phyloP scores from a whole-genome alignment of 2,888 invertebrate species.

The Ctenicera cuprea region DNA sequence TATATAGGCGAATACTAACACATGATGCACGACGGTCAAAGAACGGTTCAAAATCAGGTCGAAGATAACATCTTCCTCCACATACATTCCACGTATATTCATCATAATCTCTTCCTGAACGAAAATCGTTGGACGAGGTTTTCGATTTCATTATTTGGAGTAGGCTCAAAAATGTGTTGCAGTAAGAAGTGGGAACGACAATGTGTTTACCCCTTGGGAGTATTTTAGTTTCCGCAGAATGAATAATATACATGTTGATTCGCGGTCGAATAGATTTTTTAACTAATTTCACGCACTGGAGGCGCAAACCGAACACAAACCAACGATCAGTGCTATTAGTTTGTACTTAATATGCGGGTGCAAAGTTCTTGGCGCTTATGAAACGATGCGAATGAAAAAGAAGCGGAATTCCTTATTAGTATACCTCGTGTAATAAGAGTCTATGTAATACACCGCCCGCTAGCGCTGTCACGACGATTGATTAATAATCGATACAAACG shows the following conservation, averaged over 20 bases:
- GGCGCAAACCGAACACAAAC: constrained; percentile 10
- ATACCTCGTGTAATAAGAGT: constrained; percentile 31
- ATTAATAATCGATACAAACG: constrained; percentile 58
- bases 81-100: constrained; percentile 44
- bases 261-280: constrained; percentile 13
- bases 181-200: not conserved
- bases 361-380: constrained; percentile 32
- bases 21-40: constrained; percentile 54
- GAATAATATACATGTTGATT: constrained; percentile 12
- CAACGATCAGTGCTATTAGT: constrained; percentile 11
- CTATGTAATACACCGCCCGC: constrained; percentile 51
- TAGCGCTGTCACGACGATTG: constrained; percentile 54
- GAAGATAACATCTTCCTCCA: constrained; percentile 56
- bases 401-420: constrained; percentile 35
- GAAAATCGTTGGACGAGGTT: not conserved
- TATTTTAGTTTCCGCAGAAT: constrained; percentile 10
- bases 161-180: not conserved
- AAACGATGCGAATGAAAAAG: constrained; percentile 30
- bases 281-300: constrained; percentile 2
- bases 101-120: constrained; percentile 27
- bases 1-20: constrained; percentile 55
- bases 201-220: not conserved
- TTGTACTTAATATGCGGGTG: constrained; percentile 25
- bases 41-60: constrained; percentile 58
- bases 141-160: constrained; percentile 9